Conservation (phyloP, 2,888 invertebrate genomes). For the Prosopocoilus inquinatus region DNA sequence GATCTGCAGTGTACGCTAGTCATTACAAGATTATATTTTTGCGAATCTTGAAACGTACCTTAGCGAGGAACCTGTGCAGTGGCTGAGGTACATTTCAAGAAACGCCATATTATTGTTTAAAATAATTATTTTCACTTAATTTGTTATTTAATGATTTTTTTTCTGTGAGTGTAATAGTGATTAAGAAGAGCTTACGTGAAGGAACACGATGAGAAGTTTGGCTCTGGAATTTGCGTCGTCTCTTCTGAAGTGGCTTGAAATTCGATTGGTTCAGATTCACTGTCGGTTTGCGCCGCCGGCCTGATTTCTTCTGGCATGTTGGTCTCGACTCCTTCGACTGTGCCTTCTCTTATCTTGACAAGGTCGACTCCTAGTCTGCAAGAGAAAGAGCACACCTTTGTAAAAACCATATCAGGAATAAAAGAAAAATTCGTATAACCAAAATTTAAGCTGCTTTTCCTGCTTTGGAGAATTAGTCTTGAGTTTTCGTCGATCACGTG, state of each 20-base stretch:
- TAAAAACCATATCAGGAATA: background rate
- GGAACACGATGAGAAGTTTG: constrained; percentile 13
- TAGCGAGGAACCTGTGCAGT: no score
- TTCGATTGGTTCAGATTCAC: background rate
- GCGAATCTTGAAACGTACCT: background rate
- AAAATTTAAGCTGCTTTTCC: no score
- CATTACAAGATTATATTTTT: background rate
- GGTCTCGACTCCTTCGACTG: constrained; percentile 16
- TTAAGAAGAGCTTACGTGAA: constrained; percentile 20
- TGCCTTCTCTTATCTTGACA: constrained; percentile 46
- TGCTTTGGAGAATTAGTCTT: no score
- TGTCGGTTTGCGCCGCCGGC: background rate
- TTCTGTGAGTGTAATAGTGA: no score
- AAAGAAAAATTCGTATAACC: no score
- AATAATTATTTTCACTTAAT: no score
- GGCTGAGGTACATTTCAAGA: constrained; percentile 1
- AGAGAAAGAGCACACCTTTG: constrained; percentile 7
- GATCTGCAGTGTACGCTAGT: no score
- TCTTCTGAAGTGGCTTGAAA: background rate
- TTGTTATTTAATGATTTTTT: no score
- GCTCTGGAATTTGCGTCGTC: background rate
- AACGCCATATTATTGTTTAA: no score
- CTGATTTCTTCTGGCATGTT: background rate
- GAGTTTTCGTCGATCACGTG: no score
- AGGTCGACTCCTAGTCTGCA: constrained; percentile 46